A percentile compares a stretch with the other conserved stretches of the same genome.
Conservation (phyloP, 2,113 vertebrate genomes). For the Illadopsis cleaveri region DNA sequence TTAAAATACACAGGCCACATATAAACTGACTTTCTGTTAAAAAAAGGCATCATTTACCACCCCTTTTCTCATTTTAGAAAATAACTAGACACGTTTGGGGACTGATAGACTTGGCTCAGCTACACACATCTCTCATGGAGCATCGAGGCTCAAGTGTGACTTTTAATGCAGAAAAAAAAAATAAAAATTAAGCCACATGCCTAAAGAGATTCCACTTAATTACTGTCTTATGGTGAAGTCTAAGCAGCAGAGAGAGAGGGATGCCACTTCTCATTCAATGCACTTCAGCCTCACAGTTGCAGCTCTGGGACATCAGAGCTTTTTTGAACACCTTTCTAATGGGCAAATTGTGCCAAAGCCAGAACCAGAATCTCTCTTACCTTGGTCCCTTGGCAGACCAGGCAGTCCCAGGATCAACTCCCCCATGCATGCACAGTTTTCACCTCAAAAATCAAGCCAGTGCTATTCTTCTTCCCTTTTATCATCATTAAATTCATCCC, state of each 20-base stretch:
- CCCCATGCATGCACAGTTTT: neutral
- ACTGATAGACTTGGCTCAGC: slow-evolving; percentile 40
- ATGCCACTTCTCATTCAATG: neutral
- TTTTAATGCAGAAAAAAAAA: neutral
- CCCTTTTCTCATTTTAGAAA: slow-evolving; percentile 17
- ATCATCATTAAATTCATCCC: neutral
- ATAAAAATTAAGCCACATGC: neutral
- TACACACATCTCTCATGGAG: neutral
- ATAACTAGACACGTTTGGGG: neutral
- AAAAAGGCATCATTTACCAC: neutral
- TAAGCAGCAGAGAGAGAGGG: neutral
- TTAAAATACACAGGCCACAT: neutral
- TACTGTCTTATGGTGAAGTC: neutral
- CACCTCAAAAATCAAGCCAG: neutral
- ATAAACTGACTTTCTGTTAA: neutral
- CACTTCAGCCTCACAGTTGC: neutral
- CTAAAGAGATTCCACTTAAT: neutral
- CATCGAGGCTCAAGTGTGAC: neutral
- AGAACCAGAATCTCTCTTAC: neutral
- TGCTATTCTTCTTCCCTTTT: neutral
- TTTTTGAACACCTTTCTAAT: neutral
- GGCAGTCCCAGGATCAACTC: neutral
- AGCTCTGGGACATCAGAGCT: neutral
- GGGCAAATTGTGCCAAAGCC: neutral
- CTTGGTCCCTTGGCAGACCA: neutral